Percentiles rank a stretch among this genome's conserved stretches.
Evolutionary conservation across 2,797 vertebrate species (phyloP).

Genomic region (Pangasius sanitwongsei): DNA sequence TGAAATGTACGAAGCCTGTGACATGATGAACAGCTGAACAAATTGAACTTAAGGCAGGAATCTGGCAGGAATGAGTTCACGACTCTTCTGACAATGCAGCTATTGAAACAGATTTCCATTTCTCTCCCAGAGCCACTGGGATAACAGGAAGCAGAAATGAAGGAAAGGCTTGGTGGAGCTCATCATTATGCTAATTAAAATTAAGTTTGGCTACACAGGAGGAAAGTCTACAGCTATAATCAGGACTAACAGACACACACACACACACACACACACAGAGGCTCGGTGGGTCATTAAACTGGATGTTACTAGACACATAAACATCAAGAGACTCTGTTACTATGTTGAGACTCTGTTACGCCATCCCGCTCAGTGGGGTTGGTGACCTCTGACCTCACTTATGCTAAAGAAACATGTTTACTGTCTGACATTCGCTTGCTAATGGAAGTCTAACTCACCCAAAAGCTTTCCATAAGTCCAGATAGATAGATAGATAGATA

Average conservation of each 20-base stretch:
- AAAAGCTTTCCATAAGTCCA: background rate
- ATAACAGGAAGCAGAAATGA: constrained; percentile 5
- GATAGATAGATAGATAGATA: background rate
- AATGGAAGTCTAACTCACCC: background rate
- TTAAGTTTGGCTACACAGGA: background rate
- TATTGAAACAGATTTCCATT: background rate
- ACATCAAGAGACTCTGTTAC: background rate
- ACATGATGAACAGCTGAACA: background rate
- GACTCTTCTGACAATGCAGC: background rate
- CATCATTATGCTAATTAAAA: background rate
- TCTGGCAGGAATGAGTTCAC: background rate
- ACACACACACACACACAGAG: background rate
- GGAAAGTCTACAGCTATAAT: background rate
- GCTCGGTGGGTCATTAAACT: background rate
- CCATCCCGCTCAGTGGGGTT: background rate
- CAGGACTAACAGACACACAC: background rate
- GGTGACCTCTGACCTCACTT: background rate
- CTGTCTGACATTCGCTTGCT: background rate
- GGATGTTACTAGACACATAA: background rate
- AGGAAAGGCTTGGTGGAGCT: background rate
- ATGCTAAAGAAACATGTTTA: background rate
- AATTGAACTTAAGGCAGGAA: background rate
- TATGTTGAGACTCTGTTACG: background rate
- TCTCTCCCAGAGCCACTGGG: background rate
- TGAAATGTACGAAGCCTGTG: background rate